phyloP scores from a whole-genome alignment of 2,797 vertebrate species.

The Carcharodon carcharias region DNA sequence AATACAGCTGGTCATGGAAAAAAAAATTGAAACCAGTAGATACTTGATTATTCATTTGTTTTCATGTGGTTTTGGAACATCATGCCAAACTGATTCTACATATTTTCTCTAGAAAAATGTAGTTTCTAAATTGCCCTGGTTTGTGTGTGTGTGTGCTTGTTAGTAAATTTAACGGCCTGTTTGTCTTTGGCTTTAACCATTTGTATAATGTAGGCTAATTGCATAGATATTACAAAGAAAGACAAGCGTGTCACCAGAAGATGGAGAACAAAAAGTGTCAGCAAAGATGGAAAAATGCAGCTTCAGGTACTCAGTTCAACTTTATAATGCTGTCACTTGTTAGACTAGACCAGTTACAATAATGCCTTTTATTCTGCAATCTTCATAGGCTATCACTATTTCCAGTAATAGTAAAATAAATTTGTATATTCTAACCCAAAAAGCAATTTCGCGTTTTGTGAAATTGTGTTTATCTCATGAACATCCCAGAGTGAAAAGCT shows the following conservation, averaged over 20 bases:
- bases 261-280: constrained; percentile 99
- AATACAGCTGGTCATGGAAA: neutral
- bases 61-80: neutral
- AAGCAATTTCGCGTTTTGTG: neutral
- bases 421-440: neutral
- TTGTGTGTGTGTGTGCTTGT: constrained; percentile 55
- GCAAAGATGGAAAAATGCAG: constrained; percentile 99
- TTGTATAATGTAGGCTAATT: constrained; percentile 88
- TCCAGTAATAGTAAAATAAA: neutral
- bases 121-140: constrained; percentile 46
- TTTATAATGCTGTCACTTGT: constrained; percentile 29
- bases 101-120: neutral
- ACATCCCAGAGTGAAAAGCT: neutral
- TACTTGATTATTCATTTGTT: neutral
- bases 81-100: neutral
- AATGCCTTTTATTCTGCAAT: neutral
- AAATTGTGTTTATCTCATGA: neutral
- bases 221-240: constrained; percentile 99
- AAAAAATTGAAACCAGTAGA: neutral
- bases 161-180: constrained; percentile 63
- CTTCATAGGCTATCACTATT: neutral
- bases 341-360: neutral
- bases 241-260: constrained; percentile 96
- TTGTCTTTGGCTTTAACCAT: constrained; percentile 62
- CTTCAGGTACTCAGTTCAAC: constrained; percentile 80